These are phyloP conservation scores for Picathartes gymnocephalus DNA, from an alignment of 2,113 vertebrate genomes.

Conservation along the genomic window DNA sequence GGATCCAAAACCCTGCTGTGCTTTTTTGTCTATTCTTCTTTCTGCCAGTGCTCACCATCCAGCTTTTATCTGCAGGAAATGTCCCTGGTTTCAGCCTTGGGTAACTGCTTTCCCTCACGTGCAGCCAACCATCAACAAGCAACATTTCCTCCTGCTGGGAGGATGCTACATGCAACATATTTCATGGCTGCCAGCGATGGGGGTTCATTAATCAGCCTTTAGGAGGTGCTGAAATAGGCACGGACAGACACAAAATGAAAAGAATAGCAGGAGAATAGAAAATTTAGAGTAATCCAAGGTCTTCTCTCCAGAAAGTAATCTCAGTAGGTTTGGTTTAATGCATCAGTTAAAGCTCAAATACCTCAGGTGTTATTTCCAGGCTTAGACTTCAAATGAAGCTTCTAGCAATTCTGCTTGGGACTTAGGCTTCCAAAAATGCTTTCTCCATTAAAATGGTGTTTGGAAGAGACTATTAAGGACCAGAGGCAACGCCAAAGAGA, in stretches of 20 bases:
- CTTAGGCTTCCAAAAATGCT: not conserved
- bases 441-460: not conserved
- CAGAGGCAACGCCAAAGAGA: not conserved
- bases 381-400: not conserved
- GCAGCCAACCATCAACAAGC: slow-evolving; percentile 21
- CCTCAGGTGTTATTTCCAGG: not conserved
- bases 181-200: not conserved
- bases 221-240: slow-evolving; percentile 24
- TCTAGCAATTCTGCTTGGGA: not conserved
- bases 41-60: not conserved
- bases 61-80: slow-evolving; percentile 5
- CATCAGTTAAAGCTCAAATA: not conserved
- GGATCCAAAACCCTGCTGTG: slow-evolving; percentile 62
- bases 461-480: not conserved
- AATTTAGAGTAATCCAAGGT: not conserved
- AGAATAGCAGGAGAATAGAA: not conserved
- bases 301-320: not conserved
- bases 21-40: slow-evolving; percentile 54
- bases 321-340: not conserved
- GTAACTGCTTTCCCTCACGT: not conserved
- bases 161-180: not conserved
- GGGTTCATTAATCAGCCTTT: slow-evolving; percentile 23
- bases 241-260: rapidly evolving
- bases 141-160: slow-evolving; percentile 4
- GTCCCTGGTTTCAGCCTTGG: not conserved